These are phyloP conservation scores for Xestia rhomboidea DNA, from an alignment of 2,888 invertebrate genomes.

Conservation along the genomic window DNA sequence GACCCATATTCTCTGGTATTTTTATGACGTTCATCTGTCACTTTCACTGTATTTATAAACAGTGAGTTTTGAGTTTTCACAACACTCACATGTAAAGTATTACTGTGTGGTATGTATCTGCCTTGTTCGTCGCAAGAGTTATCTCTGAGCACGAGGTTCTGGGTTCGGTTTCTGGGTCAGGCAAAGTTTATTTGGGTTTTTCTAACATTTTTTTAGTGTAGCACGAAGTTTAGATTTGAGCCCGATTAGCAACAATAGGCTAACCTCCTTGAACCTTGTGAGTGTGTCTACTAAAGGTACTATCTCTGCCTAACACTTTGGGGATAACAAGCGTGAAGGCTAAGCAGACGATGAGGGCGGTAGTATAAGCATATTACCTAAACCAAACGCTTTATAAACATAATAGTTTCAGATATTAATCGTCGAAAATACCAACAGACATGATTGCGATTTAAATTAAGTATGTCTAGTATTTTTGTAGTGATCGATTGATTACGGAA, in stretches of 20 bases:
- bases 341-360: background rate
- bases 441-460: background rate
- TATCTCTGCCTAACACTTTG: background rate
- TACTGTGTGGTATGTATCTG: background rate
- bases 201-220: too few relatives aligned
- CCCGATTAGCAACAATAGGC: background rate
- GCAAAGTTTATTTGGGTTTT: background rate
- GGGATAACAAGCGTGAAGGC: background rate
- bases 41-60: constrained; percentile 18
- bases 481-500: background rate
- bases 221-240: background rate
- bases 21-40: constrained; percentile 25
- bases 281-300: too few relatives aligned
- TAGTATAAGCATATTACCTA: background rate
- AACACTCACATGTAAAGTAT: background rate
- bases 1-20: constrained; percentile 27
- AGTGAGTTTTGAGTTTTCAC: background rate
- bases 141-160: background rate
- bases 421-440: background rate
- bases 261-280: background rate
- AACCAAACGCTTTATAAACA: background rate
- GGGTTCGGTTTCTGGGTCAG: background rate
- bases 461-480: background rate
- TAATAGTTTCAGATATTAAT: background rate
- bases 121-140: background rate